Base-by-base conservation (phyloP, 1,140 invertebrate genomes). In the Goniozus legneri region DNA sequence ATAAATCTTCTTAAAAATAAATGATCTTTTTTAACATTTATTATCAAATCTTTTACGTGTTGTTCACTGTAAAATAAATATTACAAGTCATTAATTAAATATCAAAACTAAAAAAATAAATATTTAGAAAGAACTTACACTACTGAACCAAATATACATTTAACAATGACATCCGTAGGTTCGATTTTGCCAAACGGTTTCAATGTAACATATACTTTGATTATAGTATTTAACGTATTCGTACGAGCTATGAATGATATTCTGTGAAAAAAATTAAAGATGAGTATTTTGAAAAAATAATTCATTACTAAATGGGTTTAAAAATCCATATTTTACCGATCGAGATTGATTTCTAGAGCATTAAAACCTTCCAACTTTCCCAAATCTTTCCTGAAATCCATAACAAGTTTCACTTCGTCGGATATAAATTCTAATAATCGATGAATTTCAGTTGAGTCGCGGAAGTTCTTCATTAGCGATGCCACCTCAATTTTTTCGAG, bases 331-430 rank as follows among this genome's bases (percentile, higher is more conserved):
- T 46, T 27, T 52, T 67, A 69, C 65, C 63, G 31, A 44, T 67
- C 44, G 0, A n/a, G 13, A 27, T 47, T 19, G 34, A 65, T 48
- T 13, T 62, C 51, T 52, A 64, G 62, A 19, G 62, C 24, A 50
- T 65, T 53, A 22, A 47, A 10, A n/a, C 54, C 27, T 2, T 50
- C 40, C 19, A 69, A 49, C 30, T 43, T 30, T 8, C 61, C 38
- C 16, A 69, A 18, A 2, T 67, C 64, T 10, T 59, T 65, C 57
- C 62, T 65, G 21, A 69, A 67, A 44, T 68, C 43, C 52, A 68
- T 60, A 6, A 37, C 48, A 19, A 65, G 22, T 44, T 61, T 62
- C 1, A 69, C 59, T 47, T 65, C 52, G 14, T 50, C 34, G 16
- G 67, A 50, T 38, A 68, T 38, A 10, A 38, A 42, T 21, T 65